Conservation (phyloP, 2,113 vertebrate genomes). For the Candoia aspera region DNA sequence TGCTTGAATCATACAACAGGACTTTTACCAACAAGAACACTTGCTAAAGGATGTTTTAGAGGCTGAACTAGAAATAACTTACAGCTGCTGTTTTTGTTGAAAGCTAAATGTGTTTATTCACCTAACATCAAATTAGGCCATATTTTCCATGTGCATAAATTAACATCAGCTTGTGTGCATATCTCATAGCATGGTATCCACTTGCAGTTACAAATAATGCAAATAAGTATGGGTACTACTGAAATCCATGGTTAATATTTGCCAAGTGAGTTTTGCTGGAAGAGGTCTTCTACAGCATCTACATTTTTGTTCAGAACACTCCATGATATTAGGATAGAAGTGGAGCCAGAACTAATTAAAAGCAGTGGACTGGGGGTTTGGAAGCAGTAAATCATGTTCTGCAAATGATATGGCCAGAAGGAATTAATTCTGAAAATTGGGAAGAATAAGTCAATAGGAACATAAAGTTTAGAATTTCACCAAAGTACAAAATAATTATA, state of each 20-base stretch:
- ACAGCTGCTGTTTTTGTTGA: slow-evolving; percentile 51
- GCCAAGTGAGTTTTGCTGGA: not conserved
- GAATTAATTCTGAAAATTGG: not conserved
- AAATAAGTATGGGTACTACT: slow-evolving; percentile 4
- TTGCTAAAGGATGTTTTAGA: slow-evolving; percentile 46
- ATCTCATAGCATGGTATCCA: slow-evolving; percentile 41
- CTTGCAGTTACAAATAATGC: slow-evolving; percentile 43
- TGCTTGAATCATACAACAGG: slow-evolving; percentile 55
- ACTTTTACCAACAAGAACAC: slow-evolving; percentile 49
- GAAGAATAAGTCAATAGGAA: not conserved
- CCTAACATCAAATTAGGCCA: slow-evolving; percentile 39
- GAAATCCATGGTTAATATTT: slow-evolving; percentile 15
- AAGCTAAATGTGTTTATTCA: slow-evolving; percentile 58
- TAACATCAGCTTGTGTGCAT: slow-evolving; percentile 35
- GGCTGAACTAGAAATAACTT: slow-evolving; percentile 61
- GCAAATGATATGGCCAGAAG: not conserved
- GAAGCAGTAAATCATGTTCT: not conserved
- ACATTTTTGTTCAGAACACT: slow-evolving; percentile 30
- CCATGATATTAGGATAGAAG: not conserved
- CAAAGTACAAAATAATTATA: not conserved
- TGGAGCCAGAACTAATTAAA: slow-evolving; percentile 16
- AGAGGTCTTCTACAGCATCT: slow-evolving; percentile 41
- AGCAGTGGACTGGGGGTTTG: not conserved
- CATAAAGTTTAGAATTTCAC: not conserved
- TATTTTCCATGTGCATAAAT: slow-evolving; percentile 36